Evolutionary conservation across 1,140 invertebrate genomes (phyloP).

Genomic region (Tyrophagus putrescentiae): DNA sequence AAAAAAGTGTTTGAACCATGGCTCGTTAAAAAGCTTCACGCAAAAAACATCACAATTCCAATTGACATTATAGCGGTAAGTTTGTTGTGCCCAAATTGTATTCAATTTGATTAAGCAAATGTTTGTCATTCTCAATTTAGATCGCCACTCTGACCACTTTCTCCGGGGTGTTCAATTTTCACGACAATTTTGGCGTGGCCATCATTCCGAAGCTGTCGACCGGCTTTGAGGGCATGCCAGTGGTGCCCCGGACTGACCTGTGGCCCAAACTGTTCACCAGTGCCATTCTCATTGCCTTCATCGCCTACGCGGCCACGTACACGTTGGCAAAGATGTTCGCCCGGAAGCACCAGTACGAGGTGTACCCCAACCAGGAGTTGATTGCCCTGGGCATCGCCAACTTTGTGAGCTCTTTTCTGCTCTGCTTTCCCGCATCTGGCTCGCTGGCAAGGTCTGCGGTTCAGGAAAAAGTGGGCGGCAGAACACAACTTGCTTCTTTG

Average conservation of each 20-base stretch:
- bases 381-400: conserved; percentile 18
- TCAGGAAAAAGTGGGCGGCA: conserved; percentile 3
- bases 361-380: conserved; percentile 76
- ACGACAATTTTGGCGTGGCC: background rate
- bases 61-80: conserved; percentile 17
- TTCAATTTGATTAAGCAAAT: background rate
- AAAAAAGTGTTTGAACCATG: conserved; percentile 26
- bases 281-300: conserved; percentile 41
- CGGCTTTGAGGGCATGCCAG: conserved; percentile 42
- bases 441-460: conserved; percentile 55
- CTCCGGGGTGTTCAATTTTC: background rate
- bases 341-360: conserved; percentile 64
- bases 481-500: conserved; percentile 35
- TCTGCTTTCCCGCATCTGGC: conserved; percentile 63
- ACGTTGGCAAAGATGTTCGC: conserved; percentile 86
- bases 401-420: conserved; percentile 54
- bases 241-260: conserved; percentile 39
- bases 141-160: background rate
- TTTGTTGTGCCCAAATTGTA: too few species aligned
- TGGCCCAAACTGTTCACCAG: conserved; percentile 37
- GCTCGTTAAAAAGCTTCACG: conserved; percentile 30
- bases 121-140: background rate
- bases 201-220: background rate
- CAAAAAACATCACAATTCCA: conserved; percentile 9
- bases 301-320: conserved; percentile 75